Conservation (phyloP, 2,888 invertebrate genomes). For the Leucozona laternaria region DNA sequence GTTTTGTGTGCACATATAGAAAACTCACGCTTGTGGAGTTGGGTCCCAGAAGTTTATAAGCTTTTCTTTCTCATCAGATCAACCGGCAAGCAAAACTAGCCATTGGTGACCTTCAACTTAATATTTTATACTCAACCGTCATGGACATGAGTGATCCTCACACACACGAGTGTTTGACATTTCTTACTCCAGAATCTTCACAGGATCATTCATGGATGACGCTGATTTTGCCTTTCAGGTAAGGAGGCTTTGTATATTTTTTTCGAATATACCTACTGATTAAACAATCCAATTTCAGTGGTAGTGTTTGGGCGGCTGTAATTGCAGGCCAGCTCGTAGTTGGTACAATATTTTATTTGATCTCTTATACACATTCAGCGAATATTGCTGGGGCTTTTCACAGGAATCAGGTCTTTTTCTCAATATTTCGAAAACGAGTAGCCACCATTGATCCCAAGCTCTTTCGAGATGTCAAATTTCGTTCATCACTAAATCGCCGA, state of each 20-base stretch:
- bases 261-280: background rate
- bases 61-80: slow-evolving; percentile 78
- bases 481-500: slow-evolving; percentile 78
- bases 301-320: slow-evolving; percentile 90
- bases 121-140: slow-evolving; percentile 87
- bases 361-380: slow-evolving; percentile 84
- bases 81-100: slow-evolving; percentile 88
- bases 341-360: slow-evolving; percentile 87
- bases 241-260: slow-evolving; percentile 81
- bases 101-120: slow-evolving; percentile 91
- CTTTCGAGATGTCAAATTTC: slow-evolving; percentile 77
- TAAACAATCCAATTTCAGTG: slow-evolving; percentile 82
- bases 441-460: background rate
- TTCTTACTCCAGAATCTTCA: slow-evolving; percentile 91
- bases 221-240: slow-evolving; percentile 91
- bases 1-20: too few relatives aligned
- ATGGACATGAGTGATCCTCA: slow-evolving; percentile 91
- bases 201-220: slow-evolving; percentile 94
- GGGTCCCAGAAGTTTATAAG: background rate
- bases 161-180: slow-evolving; percentile 92
- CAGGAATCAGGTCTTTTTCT: slow-evolving; percentile 33
- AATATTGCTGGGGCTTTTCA: slow-evolving; percentile 76
- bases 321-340: slow-evolving; percentile 88
- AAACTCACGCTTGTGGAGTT: too few relatives aligned
- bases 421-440: slow-evolving; percentile 78